Conservation (phyloP, 2,797 vertebrate species). For the Gastrophryne carolinensis region DNA sequence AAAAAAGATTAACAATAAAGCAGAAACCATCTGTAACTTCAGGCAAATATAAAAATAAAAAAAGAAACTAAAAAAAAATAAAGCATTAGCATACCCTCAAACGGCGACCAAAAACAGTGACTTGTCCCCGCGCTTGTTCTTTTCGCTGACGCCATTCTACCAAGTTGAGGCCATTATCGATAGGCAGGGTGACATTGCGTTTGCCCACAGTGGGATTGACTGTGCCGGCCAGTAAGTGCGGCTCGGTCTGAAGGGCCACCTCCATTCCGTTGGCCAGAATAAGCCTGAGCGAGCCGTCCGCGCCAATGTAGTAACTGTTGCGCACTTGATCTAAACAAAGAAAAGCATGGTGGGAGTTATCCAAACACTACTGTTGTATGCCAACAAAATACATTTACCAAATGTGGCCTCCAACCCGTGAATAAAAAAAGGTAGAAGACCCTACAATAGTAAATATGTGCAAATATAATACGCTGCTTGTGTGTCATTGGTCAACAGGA, state of each 20-base stretch:
- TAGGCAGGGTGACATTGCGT: constrained; percentile 93
- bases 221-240: constrained; percentile 91
- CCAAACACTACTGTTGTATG: neutral
- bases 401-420: too few relatives aligned
- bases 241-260: constrained; percentile 93
- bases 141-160: constrained; percentile 98
- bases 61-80: neutral
- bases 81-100: constrained; percentile 84
- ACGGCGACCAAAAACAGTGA: constrained; percentile 94
- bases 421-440: too few relatives aligned
- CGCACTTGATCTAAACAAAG: constrained; percentile 86
- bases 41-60: neutral
- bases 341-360: neutral
- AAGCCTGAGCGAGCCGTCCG: constrained; percentile 89
- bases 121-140: constrained; percentile 91
- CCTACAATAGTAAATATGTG: too few relatives aligned
- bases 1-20: too few relatives aligned
- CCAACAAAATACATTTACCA: neutral
- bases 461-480: too few relatives aligned
- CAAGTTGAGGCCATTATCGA: constrained; percentile 94
- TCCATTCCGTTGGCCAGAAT: constrained; percentile 98
- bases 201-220: constrained; percentile 95
- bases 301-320: constrained; percentile 95
- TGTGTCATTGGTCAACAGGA: too few relatives aligned
- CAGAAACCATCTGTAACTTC: too few relatives aligned